A percentile compares a stretch with the other conserved stretches of the same genome.
Evolutionary conservation across 2,113 vertebrate genomes (phyloP).

Genomic region (Eleginops maclovinus): DNA sequence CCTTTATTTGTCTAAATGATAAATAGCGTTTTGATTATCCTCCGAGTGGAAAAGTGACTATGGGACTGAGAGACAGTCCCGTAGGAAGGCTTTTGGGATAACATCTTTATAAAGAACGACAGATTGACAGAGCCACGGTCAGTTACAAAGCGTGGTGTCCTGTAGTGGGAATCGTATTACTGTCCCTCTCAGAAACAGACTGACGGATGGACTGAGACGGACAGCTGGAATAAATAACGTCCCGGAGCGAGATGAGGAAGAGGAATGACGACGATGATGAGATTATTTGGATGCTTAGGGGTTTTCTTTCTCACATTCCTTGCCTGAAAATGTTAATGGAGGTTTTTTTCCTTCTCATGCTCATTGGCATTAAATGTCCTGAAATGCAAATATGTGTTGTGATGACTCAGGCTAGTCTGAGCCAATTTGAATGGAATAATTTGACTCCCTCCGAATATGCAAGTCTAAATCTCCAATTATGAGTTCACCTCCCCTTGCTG

Average conservation of each 20-base stretch:
- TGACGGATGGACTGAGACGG: constrained; percentile 64
- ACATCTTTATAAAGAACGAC: constrained; percentile 23
- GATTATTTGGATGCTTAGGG: constrained; percentile 32
- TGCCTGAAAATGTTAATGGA: not conserved
- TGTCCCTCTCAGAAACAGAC: constrained; percentile 56
- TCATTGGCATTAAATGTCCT: not conserved
- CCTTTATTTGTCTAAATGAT: constrained; percentile 54
- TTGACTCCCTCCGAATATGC: not conserved
- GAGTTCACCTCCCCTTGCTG: not conserved
- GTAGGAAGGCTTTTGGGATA: not conserved
- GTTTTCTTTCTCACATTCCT: constrained; percentile 32
- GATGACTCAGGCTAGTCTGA: not conserved
- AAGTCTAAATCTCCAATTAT: not conserved
- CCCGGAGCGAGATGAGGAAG: constrained; percentile 51
- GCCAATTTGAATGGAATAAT: not conserved
- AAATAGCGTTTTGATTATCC: constrained; percentile 50
- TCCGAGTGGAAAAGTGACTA: constrained; percentile 23
- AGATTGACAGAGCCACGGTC: constrained; percentile 31
- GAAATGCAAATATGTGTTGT: not conserved
- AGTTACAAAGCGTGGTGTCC: constrained; percentile 35
- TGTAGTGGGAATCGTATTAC: constrained; percentile 42
- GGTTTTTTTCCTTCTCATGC: not conserved
- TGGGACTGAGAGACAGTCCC: not conserved
- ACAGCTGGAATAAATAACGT: constrained; percentile 49
- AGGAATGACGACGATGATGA: constrained; percentile 27